phyloP scores from a whole-genome alignment of 2,888 invertebrate species.

The Oxytorus armatus region DNA sequence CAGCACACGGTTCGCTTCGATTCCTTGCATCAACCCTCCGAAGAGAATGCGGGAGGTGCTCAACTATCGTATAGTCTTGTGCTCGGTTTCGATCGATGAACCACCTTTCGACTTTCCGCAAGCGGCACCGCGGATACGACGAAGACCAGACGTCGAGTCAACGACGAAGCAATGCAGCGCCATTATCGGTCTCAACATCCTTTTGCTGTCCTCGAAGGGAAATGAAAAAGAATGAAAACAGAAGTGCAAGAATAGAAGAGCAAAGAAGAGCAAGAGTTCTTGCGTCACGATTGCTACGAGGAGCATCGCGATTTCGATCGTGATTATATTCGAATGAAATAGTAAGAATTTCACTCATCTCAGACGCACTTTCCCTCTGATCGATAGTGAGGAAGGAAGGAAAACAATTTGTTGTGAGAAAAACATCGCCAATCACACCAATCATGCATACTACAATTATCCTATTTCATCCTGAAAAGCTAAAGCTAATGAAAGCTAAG shows the following conservation, averaged over 20 bases:
- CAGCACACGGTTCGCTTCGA: constrained; percentile 42
- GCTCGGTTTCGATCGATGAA: constrained; percentile 53
- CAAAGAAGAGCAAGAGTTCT: too few species aligned
- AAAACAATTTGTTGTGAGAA: neutral
- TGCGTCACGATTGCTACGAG: neutral
- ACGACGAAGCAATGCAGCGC: constrained; percentile 10
- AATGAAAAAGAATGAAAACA: neutral
- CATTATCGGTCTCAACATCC: neutral
- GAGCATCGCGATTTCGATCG: too few species aligned
- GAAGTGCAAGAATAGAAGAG: too few species aligned
- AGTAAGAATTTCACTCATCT: neutral
- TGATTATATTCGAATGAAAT: too few species aligned
- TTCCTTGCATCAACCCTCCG: constrained; percentile 7
- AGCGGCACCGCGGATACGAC: constrained; percentile 18
- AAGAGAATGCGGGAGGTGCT: neutral
- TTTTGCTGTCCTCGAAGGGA: neutral
- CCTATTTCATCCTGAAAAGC: neutral
- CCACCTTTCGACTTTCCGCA: constrained; percentile 50
- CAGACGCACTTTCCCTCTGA: neutral
- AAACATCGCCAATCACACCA: neutral
- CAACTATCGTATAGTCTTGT: constrained; percentile 1
- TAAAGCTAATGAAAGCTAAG: neutral
- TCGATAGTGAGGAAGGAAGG: neutral
- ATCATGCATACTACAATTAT: neutral
- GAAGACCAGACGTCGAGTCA: constrained; percentile 5